A percentile compares a stretch with the other conserved stretches of the same genome.
Conservation (phyloP, 2,113 vertebrate genomes). For the Mus spicilegus region DNA sequence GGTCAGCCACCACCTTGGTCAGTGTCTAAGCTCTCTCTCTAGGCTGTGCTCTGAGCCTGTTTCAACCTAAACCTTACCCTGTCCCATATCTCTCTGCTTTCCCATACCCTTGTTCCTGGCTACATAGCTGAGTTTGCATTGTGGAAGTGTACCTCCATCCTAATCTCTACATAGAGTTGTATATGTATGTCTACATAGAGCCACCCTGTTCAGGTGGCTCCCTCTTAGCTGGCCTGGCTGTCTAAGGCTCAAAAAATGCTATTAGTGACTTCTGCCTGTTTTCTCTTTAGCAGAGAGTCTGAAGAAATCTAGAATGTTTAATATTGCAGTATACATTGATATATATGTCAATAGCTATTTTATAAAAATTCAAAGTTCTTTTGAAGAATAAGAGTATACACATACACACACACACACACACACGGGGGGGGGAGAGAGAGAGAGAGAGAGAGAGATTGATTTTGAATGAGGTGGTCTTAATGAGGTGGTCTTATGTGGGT, state of each 20-base stretch:
- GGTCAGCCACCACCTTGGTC: no score
- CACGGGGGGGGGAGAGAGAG: no score
- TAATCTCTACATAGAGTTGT: rapidly evolving
- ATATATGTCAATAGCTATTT: neutral
- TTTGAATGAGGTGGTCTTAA: no score
- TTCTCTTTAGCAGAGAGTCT: neutral
- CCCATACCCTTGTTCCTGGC: neutral
- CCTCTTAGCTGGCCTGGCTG: neutral
- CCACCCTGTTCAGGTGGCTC: neutral
- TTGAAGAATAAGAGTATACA: neutral
- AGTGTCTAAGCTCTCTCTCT: neutral
- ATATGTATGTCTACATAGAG: no score
- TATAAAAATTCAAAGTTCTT: neutral
- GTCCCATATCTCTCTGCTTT: neutral
- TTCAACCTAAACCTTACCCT: neutral
- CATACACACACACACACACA: no score
- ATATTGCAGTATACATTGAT: neutral
- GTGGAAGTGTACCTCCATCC: neutral
- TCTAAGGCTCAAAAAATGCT: neutral
- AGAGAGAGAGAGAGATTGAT: neutral
- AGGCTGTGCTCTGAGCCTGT: neutral
- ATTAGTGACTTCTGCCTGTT: neutral
- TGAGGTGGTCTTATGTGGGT: neutral
- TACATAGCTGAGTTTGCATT: neutral
- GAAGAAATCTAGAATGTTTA: neutral